Base-by-base conservation (phyloP, 2,797 vertebrate species). In the Poecile montanus region DNA sequence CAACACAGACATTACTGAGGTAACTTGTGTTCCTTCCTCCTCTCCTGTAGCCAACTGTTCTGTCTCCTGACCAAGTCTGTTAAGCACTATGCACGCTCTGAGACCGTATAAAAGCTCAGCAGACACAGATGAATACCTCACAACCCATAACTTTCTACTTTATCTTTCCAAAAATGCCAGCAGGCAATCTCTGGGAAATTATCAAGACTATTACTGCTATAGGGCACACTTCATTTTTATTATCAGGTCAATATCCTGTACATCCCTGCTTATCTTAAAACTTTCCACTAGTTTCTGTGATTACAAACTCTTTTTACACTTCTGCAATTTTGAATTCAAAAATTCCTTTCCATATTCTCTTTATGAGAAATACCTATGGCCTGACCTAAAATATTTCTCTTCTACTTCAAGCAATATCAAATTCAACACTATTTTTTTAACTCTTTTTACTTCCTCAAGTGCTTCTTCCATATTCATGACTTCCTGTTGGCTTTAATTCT, bases 401-500 rank as follows among this genome's bases (percentile, higher is more conserved):
- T 66, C 47, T 81, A 54, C 34, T 83, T 61, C 27, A 68, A 58
- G 56, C 21, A 88, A 54, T 88, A 74, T 93, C 63, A 45, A 86
- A 85, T 10, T 8, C 27, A 82, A 34, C 3, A 26, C 19, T 65
- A 0, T 48, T 86, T 70, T 77, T 91, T 90, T 80, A 10, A 44
- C 10, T 89, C 4, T 54, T 68, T 88, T 87, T 65, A 54, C 27
- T 80, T 87, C 38, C 47, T 74, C 4, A 65, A 73, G 18, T 1
- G 0, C 13, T 75, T 83, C 19, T 80, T 82, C 44, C 13, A 20
- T 78, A 75, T 92, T 80, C 40, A 58, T 38, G 11, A 66, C 54
- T 85, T 88, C 40, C 21, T 79, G 38, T 82, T 89, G 26, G 26
- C 42, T 90, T 92, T 87, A 89, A 89, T 85, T 94, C n/a, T 83